A percentile compares a stretch with the other conserved stretches of the same genome.
These are phyloP conservation scores for Priocnemis perturbator DNA, from an alignment of 2,888 invertebrate genomes.

Conservation along the genomic window DNA sequence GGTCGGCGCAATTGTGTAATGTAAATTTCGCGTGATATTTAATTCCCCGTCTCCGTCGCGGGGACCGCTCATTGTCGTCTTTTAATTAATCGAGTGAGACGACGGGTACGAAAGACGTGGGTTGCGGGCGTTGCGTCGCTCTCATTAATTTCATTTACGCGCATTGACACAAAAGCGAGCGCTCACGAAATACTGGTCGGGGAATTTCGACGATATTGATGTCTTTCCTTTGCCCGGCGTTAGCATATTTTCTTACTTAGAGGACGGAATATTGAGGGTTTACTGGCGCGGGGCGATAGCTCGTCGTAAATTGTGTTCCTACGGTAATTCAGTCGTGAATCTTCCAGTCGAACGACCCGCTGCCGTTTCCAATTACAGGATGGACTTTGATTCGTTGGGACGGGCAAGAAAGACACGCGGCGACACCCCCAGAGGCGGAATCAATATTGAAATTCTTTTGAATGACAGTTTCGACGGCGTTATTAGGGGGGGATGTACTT, in stretches of 20 bases:
- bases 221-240: slow-evolving; percentile 45
- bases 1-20: too few relatives aligned
- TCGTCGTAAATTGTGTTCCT: slow-evolving; percentile 50
- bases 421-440: background rate
- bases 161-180: too few relatives aligned
- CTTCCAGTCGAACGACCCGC: slow-evolving; percentile 46
- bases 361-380: slow-evolving; percentile 53
- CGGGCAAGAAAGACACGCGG: slow-evolving; percentile 2
- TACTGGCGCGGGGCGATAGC: slow-evolving; percentile 12
- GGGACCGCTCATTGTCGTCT: too few relatives aligned
- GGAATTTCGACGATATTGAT: background rate
- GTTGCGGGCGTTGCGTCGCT: too few relatives aligned
- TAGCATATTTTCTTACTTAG: slow-evolving; percentile 47
- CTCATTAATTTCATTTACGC: too few relatives aligned
- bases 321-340: slow-evolving; percentile 56
- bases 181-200: too few relatives aligned
- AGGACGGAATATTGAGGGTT: slow-evolving; percentile 45
- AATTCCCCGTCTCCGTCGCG: too few relatives aligned
- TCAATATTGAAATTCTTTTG: slow-evolving; percentile 8
- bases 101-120: too few relatives aligned
- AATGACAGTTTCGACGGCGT: background rate
- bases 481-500: background rate
- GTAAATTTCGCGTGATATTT: too few relatives aligned
- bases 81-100: too few relatives aligned
- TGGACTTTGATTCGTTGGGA: slow-evolving; percentile 52